Base-by-base conservation (phyloP, 2,888 invertebrate species). In the Tipula unca region DNA sequence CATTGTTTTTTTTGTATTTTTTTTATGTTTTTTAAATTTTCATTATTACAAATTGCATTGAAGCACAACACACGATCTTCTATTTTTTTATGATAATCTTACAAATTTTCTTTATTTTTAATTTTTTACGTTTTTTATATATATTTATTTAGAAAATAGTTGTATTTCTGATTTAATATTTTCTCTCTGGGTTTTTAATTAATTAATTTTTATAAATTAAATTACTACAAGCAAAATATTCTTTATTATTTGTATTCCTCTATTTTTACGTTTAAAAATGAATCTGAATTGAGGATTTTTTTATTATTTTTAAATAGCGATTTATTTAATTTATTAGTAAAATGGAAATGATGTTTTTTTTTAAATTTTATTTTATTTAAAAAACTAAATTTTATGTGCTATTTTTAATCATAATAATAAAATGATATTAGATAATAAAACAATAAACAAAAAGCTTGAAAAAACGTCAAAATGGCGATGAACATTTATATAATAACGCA, bases 211-310 rank as follows among this genome's bases (percentile, higher is more conserved):
- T 25, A 69, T 69, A 69, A 69, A 69, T 69, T 69, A 69, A 69
- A 69, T 69, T 69, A 69, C 69, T 69, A 69, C 69, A 69, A 69
- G 69, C 69, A 69, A 69, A 69, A 69, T 69, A 69, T 69, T 69
- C 25, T 17, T 48, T 48, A 17, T 48, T 17, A 4, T 48, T 48
- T 25, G 3, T 69, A 69, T 69, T 69, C 69, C 69, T 69, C 69
- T 54, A 6, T 54, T 54, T 54, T 69, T 69, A 69, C 25, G n/a
- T 48, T 42, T 48, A 48, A 48, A 48, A 48, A 69, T 25, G 69
- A 69, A 25, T 69, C 25, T 69, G 69, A 69, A 69, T 69, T 69
- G 69, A 69, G 69, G 25, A 69, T 69, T 10, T 69, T 69, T 69
- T n/a, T n/a, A n/a, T n/a, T 69, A 25, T 6, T 69, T 69, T 69